Evolutionary conservation across 2,113 vertebrate species (phyloP), one percentile per base, ranked within the genome.

Genomic region (Alosa alosa): DNA sequence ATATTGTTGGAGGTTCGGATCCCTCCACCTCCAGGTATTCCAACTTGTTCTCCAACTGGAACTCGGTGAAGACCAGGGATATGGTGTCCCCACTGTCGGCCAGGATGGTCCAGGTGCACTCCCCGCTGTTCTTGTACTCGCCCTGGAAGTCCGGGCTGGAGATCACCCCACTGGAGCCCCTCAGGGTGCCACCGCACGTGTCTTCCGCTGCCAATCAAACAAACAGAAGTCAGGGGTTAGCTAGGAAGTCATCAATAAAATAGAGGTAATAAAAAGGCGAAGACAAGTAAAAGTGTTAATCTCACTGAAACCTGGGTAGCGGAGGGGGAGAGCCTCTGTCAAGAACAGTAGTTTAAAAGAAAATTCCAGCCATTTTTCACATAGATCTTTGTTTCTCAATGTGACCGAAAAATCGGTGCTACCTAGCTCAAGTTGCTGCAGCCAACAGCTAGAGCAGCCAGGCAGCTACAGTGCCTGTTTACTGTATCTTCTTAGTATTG

Each of bases 21-120:
- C 98, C 98, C 0, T 97, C 98, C 8, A 99, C 96, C 90, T 99
- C 98, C 89, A 99, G 91, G 50, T 97, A 97, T 84, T 99, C 98
- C 0, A 97, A 97, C 45, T 97, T 97, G 5, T 97, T 98, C 91
- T 99, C 98, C 95, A 99, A 95, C 89, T 99, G 98, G 87, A 99
- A 99, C 90, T 99, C 97, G 25, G 96, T 96, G 92, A 99, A 99
- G 75, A 99, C 97, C 91, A 99, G 92, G 7, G 98, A 98, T 8
- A 99, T 98, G 86, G 98, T 99, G 94, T 99, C 98, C 0, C 98
- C 98, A 0, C 97, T 97, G 86, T 99, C 98, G 0, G 98, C 97
- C 64, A 99, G 95, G 88, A 99, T 95, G 88, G 98, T 99, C 98
- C 97, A 99, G 0, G 97, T 99, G 92, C 98, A 99, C 92, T 99